A percentile compares a stretch with the other conserved stretches of the same genome.
phyloP scores from a whole-genome alignment of 2,888 invertebrate species.

The Callimorpha dominula region DNA sequence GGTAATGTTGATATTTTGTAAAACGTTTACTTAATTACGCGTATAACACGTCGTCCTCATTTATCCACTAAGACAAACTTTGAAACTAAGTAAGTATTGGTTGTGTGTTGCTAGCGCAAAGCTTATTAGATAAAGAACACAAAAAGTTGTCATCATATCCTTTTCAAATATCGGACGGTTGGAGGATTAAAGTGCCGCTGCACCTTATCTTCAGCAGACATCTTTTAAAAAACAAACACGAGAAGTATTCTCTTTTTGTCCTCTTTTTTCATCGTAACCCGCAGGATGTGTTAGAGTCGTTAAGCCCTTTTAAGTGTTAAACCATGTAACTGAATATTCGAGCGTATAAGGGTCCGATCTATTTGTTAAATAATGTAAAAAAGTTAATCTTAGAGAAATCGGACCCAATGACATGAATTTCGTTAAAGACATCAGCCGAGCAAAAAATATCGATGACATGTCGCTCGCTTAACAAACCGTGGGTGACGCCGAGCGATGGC shows the following conservation, averaged over 20 bases:
- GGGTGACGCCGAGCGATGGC: slow-evolving; percentile 70
- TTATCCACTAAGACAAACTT: slow-evolving; percentile 57
- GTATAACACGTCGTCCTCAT: slow-evolving; percentile 47
- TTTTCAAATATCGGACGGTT: slow-evolving; percentile 86
- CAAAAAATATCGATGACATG: slow-evolving; percentile 84
- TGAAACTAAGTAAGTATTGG: slow-evolving; percentile 68
- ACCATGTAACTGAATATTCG: slow-evolving; percentile 87
- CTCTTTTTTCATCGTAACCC: slow-evolving; percentile 85
- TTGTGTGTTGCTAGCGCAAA: slow-evolving; percentile 60
- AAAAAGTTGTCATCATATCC: slow-evolving; percentile 86
- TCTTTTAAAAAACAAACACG: slow-evolving; percentile 87
- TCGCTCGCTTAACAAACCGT: slow-evolving; percentile 72
- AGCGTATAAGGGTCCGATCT: slow-evolving; percentile 84
- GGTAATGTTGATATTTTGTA: slow-evolving; percentile 17
- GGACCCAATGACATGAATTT: slow-evolving; percentile 85
- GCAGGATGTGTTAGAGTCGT: slow-evolving; percentile 87
- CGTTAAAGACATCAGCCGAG: slow-evolving; percentile 82
- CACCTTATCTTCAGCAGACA: slow-evolving; percentile 84
- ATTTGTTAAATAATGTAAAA: slow-evolving; percentile 86
- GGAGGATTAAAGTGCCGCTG: slow-evolving; percentile 85
- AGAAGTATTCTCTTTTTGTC: slow-evolving; percentile 84
- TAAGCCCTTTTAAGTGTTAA: slow-evolving; percentile 87
- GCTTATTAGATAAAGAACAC: slow-evolving; percentile 82
- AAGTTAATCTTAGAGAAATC: slow-evolving; percentile 85
- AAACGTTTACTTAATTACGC: slow-evolving; percentile 41